phyloP scores from a whole-genome alignment of 2,113 vertebrate genomes.

The Nothobranchius furzeri region DNA sequence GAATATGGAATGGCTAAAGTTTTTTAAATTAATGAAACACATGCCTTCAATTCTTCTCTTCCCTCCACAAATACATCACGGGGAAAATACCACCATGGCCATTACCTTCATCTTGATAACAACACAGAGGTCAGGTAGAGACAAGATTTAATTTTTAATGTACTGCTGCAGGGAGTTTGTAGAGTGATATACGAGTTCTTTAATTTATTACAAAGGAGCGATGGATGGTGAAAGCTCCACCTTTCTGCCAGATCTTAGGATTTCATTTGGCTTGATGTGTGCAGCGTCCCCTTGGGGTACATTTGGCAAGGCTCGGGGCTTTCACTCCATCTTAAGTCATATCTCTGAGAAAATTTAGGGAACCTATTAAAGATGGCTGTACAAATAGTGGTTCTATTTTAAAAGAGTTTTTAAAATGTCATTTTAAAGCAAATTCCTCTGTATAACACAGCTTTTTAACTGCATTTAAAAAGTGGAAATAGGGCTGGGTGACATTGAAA shows the following conservation, averaged over 20 bases:
- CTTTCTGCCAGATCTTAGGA: background rate
- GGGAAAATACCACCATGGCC: conserved; percentile 5
- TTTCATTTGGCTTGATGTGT: background rate
- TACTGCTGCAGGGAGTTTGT: conserved; percentile 9
- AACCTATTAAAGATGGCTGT: background rate
- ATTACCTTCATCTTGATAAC: conserved; percentile 22
- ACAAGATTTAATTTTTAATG: conserved; percentile 18
- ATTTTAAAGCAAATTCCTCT: background rate
- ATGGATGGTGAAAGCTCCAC: background rate
- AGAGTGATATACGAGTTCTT: conserved; percentile 7
- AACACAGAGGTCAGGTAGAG: conserved; percentile 12
- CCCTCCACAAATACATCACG: conserved; percentile 12
- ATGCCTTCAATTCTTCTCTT: background rate
- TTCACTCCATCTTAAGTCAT: background rate
- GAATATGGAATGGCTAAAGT: conserved; percentile 3
- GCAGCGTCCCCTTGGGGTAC: background rate
- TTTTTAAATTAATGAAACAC: background rate
- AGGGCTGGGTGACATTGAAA: too few relatives aligned
- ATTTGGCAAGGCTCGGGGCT: background rate
- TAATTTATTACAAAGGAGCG: conserved; percentile 11
- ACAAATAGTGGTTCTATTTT: background rate
- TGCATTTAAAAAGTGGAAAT: background rate
- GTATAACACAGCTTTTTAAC: background rate
- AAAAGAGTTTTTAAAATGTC: background rate
- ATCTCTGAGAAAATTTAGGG: conserved; percentile 3